These are phyloP conservation scores for Delphinapterus leucas DNA, from an alignment of 2,113 vertebrate species.

Conservation along the genomic window DNA sequence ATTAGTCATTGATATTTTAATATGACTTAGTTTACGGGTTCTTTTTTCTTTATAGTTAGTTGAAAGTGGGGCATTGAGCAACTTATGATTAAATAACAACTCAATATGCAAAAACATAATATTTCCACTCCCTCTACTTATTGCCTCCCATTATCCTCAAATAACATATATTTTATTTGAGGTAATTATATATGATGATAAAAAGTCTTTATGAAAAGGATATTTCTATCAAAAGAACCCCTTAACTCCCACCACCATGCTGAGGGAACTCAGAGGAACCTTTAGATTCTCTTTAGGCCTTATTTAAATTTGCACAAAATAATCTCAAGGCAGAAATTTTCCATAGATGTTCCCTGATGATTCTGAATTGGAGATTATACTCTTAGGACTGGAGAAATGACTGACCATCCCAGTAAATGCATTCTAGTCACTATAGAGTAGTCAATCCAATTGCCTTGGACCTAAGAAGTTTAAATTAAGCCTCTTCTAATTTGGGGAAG, in stretches of 20 bases:
- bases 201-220: constrained; percentile 16
- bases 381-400: neutral
- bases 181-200: neutral
- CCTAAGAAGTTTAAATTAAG: constrained; percentile 41
- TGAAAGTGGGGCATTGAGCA: neutral
- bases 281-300: neutral
- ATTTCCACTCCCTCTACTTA: neutral
- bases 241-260: neutral
- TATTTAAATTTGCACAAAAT: neutral
- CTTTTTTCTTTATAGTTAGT: neutral
- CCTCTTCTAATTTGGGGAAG: constrained; percentile 20
- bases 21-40: neutral
- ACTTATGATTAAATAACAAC: constrained; percentile 46
- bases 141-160: neutral
- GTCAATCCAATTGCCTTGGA: constrained; percentile 10
- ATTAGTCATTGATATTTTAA: neutral
- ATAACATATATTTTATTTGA: neutral
- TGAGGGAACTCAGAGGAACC: neutral
- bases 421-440: neutral
- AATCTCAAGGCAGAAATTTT: neutral
- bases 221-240: neutral
- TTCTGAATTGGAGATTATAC: neutral
- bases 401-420: neutral
- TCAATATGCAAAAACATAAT: neutral
- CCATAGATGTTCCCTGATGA: neutral